Evolutionary conservation across 2,797 vertebrate genomes (phyloP).

Genomic region (Parotocinclus haroldoi): DNA sequence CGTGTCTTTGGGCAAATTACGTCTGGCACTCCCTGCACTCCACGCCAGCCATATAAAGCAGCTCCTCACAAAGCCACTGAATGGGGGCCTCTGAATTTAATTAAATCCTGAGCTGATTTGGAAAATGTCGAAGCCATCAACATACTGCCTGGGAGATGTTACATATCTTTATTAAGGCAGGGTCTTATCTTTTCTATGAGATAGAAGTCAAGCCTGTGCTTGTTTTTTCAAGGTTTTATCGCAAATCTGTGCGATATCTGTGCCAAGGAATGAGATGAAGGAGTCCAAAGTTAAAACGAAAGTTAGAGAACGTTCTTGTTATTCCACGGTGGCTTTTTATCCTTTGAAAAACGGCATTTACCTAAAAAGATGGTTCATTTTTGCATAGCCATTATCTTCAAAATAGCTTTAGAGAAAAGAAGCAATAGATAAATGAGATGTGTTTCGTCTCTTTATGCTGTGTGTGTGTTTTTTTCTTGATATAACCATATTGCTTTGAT

Average conservation of each 20-base stretch:
- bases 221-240: slow-evolving; percentile 27
- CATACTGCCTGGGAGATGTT: slow-evolving; percentile 49
- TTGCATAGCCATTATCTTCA: background rate
- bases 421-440: slow-evolving; percentile 14
- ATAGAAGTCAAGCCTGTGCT: slow-evolving; percentile 23
- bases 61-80: slow-evolving; percentile 58
- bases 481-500: background rate
- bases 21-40: slow-evolving; percentile 50
- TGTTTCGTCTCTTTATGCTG: slow-evolving; percentile 7
- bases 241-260: slow-evolving; percentile 21
- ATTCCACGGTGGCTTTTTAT: slow-evolving; percentile 35
- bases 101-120: slow-evolving; percentile 65
- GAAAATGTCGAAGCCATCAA: slow-evolving; percentile 61
- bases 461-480: slow-evolving; percentile 3
- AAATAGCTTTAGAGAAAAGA: background rate
- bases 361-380: slow-evolving; percentile 22
- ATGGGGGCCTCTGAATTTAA: slow-evolving; percentile 63
- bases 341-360: slow-evolving; percentile 10
- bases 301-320: slow-evolving; percentile 34
- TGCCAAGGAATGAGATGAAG: slow-evolving; percentile 30
- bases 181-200: slow-evolving; percentile 51
- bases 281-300: slow-evolving; percentile 26
- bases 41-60: slow-evolving; percentile 63
- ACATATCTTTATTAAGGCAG: slow-evolving; percentile 61
- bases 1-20: slow-evolving; percentile 55